Conservation (phyloP, 2,888 invertebrate species). For the Dryocosmus kuriphilus region DNA sequence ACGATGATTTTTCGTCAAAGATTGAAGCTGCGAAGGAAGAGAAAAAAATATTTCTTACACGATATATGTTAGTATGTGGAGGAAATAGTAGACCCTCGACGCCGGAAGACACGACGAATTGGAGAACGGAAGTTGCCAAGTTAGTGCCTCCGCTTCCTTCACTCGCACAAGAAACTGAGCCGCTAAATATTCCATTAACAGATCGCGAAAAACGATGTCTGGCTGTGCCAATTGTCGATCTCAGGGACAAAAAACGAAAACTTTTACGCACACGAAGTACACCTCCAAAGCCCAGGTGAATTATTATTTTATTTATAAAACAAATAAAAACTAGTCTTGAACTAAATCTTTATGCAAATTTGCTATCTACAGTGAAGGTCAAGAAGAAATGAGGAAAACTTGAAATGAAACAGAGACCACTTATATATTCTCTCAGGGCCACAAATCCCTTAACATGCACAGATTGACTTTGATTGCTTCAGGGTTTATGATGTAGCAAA, state of each 20-base stretch:
- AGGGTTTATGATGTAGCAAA: constrained; percentile 61
- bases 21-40: constrained; percentile 56
- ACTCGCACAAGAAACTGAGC: constrained; percentile 45
- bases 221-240: constrained; percentile 74
- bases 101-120: constrained; percentile 50
- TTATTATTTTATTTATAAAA: not conserved
- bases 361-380: not conserved
- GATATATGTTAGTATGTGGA: constrained; percentile 49
- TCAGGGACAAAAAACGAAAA: constrained; percentile 73
- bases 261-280: constrained; percentile 70
- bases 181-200: constrained; percentile 64
- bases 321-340: not conserved
- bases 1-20: constrained; percentile 58
- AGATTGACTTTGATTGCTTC: constrained; percentile 57
- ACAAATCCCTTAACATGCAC: constrained; percentile 25
- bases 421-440: constrained; percentile 35
- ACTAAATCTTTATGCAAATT: not conserved
- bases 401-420: constrained; percentile 1
- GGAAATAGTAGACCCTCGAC: constrained; percentile 28
- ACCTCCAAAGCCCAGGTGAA: constrained; percentile 60
- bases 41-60: constrained; percentile 47
- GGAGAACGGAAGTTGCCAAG: constrained; percentile 60
- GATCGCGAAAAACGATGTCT: constrained; percentile 75
- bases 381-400: constrained; percentile 26
- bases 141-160: constrained; percentile 53